Evolutionary conservation across 2,888 invertebrate species (phyloP).

Genomic region (Agonopterix alstromeriana): DNA sequence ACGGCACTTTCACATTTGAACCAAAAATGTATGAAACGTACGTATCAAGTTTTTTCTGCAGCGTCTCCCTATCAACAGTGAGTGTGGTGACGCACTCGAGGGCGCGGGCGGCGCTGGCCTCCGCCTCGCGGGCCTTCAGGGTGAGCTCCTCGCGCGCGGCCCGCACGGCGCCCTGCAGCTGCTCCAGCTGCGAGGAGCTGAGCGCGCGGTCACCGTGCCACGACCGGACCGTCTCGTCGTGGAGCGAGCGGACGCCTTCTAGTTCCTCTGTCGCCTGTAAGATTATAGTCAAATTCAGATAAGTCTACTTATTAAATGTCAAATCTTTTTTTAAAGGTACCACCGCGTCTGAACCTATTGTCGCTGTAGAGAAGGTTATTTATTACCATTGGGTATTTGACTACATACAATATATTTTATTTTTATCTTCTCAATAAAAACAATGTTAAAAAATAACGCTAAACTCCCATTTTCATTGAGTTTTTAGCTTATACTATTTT

Average conservation of each 20-base stretch:
- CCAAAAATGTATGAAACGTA: no score
- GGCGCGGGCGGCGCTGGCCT: constrained; percentile 30
- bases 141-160: constrained; percentile 19
- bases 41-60: constrained; percentile 57
- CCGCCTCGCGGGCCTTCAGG: constrained; percentile 22
- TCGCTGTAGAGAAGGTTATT: no score
- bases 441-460: no score
- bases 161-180: constrained; percentile 23
- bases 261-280: constrained; percentile 60
- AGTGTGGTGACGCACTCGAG: constrained; percentile 55
- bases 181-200: constrained; percentile 18
- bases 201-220: constrained; percentile 45
- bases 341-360: no score
- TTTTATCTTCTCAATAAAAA: no score
- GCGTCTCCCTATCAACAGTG: constrained; percentile 59
- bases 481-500: no score
- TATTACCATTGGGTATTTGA: no score
- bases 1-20: no score
- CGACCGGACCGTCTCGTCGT: constrained; percentile 63
- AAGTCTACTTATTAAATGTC: not conserved
- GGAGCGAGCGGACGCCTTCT: constrained; percentile 68
- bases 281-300: no score
- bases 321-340: no score
- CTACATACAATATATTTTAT: no score
- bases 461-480: no score